Percentiles rank a stretch among this genome's conserved stretches.
phyloP scores from a whole-genome alignment of 2,113 vertebrate species.

The Tursiops truncatus region DNA sequence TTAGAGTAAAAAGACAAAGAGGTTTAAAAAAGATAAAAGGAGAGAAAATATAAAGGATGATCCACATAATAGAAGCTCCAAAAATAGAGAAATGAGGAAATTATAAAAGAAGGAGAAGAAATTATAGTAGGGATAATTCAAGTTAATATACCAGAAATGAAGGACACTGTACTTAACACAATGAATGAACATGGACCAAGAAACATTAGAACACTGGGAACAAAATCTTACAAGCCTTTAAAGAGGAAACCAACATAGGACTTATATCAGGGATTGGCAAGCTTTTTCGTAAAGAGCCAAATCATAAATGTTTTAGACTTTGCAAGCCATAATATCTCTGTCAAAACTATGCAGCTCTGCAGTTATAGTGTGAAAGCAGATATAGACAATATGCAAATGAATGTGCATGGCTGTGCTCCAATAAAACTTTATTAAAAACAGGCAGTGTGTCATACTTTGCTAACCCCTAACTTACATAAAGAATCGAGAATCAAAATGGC shows the following conservation, averaged over 20 bases:
- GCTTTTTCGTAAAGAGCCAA: background rate
- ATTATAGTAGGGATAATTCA: background rate
- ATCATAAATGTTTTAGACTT: background rate
- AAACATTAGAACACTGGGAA: background rate
- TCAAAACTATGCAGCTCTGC: background rate
- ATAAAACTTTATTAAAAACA: conserved; percentile 6
- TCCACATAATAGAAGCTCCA: background rate
- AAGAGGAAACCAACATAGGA: background rate
- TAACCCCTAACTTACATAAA: background rate
- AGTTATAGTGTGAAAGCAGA: background rate
- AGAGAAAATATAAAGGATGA: background rate
- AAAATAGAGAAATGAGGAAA: background rate
- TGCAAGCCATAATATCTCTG: background rate
- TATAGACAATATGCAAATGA: background rate
- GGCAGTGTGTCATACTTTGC: background rate
- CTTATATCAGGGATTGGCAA: background rate
- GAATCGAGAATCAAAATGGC: background rate
- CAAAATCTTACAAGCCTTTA: background rate
- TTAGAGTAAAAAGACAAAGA: background rate
- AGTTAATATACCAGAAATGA: background rate
- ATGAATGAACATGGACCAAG: background rate
- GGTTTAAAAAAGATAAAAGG: background rate
- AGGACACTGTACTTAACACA: background rate
- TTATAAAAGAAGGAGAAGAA: background rate
- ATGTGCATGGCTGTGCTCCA: background rate